Evolutionary conservation across 2,888 invertebrate genomes (phyloP), one percentile per base, ranked within the genome.

Genomic region (Lasioglossum calceatum): DNA sequence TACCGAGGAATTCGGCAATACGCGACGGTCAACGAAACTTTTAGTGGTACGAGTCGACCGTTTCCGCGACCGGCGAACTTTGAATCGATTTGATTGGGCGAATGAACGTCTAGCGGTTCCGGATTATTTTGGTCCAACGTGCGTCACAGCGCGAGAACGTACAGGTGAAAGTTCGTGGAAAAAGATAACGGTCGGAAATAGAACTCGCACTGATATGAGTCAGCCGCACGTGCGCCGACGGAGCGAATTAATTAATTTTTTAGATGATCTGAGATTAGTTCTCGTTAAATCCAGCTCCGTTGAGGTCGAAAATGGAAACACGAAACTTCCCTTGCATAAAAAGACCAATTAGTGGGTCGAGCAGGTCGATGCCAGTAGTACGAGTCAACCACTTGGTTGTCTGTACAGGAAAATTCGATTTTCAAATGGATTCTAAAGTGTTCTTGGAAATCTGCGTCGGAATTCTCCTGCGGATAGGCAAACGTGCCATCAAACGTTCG

Each of bases 21-120:
- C 72, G 47, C 47, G 61, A 36, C 64, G 77, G 19, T 39, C 14
- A 19, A 42, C 50, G 39, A 0, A 73, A 64, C 61, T 27, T 47
- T 44, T 61, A 82, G 71, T 76, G 36, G 71, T 72, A 16, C 50
- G 76, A 76, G 72, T 83, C 83, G 5, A 76, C 39, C 75, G 27
- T 76, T 42, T 81, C 71, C 16, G 8, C 23, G 82, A 3, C 67
- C 5, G 0, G 2, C 36, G 70, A 81, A 77, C 32, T 77, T 77
- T 23, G 44, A 47, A 32, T 64, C 42, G 44, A 44, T 32, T 32
- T 8, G 10, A 77, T 77, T 44, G 36, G 36, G 2, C 23, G 39
- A 70, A 39, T 0, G 39, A 39, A n/a, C 36, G 39, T 36, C 3
- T 10, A 10, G 19, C 23, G 4, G 42, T 70, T 12, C 12, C 39